Percentiles rank a stretch among this genome's conserved stretches.
Conservation (phyloP, 2,797 vertebrate genomes). For the Propithecus perrieri region DNA sequence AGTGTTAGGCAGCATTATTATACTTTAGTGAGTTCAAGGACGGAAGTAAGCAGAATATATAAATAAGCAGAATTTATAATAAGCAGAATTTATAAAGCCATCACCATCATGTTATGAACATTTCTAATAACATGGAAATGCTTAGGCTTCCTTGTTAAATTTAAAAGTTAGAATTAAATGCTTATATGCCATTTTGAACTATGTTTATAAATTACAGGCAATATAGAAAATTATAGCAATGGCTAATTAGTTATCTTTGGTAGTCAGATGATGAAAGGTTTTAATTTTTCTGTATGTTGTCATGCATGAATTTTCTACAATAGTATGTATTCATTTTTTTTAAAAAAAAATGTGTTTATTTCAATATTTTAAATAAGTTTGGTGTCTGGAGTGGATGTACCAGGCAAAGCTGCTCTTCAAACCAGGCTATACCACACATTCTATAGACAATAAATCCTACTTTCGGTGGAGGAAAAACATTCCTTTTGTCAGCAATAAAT, state of each 20-base stretch:
- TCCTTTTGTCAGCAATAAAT: slow-evolving; percentile 52
- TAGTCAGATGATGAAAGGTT: background rate
- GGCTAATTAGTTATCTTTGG: background rate
- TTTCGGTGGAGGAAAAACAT: slow-evolving; percentile 33
- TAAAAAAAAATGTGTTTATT: background rate
- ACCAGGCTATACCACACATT: background rate
- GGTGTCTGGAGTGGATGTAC: background rate
- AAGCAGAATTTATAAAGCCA: background rate
- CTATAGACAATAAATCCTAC: background rate
- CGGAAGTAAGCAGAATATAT: background rate
- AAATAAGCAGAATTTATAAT: slow-evolving; percentile 25
- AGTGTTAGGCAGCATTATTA: background rate
- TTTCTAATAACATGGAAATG: slow-evolving; percentile 26
- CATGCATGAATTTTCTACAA: background rate
- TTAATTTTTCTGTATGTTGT: slow-evolving; percentile 4
- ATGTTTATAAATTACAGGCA: slow-evolving; percentile 15
- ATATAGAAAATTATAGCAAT: slow-evolving; percentile 14
- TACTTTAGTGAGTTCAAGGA: background rate
- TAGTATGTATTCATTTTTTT: background rate
- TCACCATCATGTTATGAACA: slow-evolving; percentile 29
- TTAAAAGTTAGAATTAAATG: slow-evolving; percentile 43
- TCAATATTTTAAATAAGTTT: slow-evolving; percentile 45
- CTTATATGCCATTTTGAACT: background rate
- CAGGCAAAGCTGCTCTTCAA: background rate
- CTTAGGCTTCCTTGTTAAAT: background rate